phyloP scores from a whole-genome alignment of 2,113 vertebrate genomes.

The Brachirus orientalis region DNA sequence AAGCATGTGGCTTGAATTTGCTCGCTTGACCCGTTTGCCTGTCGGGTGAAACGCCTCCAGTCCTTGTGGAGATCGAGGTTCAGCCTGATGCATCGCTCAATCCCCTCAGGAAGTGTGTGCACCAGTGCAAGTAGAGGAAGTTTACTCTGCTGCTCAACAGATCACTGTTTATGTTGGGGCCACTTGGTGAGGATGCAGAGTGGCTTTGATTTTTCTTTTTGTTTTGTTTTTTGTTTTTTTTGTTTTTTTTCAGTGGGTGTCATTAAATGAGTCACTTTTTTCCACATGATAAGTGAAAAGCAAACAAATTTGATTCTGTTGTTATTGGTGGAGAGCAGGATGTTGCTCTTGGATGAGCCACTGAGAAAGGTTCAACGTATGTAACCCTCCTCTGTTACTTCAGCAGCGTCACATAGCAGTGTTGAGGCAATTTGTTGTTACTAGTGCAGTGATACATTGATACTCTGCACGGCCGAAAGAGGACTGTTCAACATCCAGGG shows the following conservation, averaged over 20 bases:
- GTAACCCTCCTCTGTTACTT: conserved; percentile 19
- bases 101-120: conserved; percentile 75
- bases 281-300: conserved; percentile 64
- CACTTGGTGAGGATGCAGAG: conserved; percentile 42
- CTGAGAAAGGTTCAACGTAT: conserved; percentile 15
- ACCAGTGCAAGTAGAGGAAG: conserved; percentile 72
- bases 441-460: conserved; percentile 6
- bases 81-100: conserved; percentile 43
- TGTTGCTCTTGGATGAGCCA: conserved; percentile 47
- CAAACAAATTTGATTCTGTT: conserved; percentile 64
- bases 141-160: conserved; percentile 69
- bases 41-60: conserved; percentile 39
- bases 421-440: conserved; percentile 3
- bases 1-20: conserved; percentile 63
- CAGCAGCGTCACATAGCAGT: background rate
- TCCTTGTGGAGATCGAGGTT: conserved; percentile 23
- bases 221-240: background rate
- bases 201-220: conserved; percentile 27
- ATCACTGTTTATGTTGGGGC: conserved; percentile 76
- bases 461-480: too few relatives aligned
- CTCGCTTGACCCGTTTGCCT: conserved; percentile 9
- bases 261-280: conserved; percentile 70
- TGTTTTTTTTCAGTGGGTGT: conserved; percentile 19
- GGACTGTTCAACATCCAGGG: background rate
- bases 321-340: conserved; percentile 51